Percentiles rank a stretch among this genome's conserved stretches.
phyloP scores from a whole-genome alignment of 2,888 invertebrate species.

The Apeira syringaria region DNA sequence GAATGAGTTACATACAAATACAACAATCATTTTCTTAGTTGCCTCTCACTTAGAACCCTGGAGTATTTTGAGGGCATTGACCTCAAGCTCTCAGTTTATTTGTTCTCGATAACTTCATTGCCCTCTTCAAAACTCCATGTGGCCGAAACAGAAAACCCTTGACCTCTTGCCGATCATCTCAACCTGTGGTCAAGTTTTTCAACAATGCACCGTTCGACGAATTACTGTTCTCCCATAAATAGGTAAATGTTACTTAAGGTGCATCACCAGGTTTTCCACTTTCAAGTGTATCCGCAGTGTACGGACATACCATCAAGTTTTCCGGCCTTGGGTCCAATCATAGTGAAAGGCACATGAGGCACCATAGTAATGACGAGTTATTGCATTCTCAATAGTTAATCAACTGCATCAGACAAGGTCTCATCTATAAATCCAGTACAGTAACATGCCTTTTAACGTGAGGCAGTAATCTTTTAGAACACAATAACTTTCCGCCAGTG shows the following conservation, averaged over 20 bases:
- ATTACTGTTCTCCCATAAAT: slow-evolving; percentile 40
- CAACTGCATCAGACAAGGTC: slow-evolving; percentile 66
- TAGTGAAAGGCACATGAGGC: slow-evolving; percentile 84
- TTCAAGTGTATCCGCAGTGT: slow-evolving; percentile 76
- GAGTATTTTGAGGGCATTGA: slow-evolving; percentile 73
- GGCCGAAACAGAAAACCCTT: slow-evolving; percentile 83
- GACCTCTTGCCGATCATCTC: slow-evolving; percentile 74
- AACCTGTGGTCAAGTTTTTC: slow-evolving; percentile 81
- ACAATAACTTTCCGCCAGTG: slow-evolving; percentile 90
- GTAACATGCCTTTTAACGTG: slow-evolving; percentile 75
- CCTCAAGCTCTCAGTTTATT: slow-evolving; percentile 27
- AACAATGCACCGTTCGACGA: slow-evolving; percentile 72
- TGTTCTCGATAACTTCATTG: slow-evolving; percentile 47
- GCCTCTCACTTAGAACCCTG: slow-evolving; percentile 83
- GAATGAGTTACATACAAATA: slow-evolving; percentile 76
- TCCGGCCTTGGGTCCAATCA: slow-evolving; percentile 81
- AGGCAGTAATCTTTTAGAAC: slow-evolving; percentile 80
- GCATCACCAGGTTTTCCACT: slow-evolving; percentile 84
- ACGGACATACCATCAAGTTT: slow-evolving; percentile 83
- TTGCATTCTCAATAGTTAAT: slow-evolving; percentile 75
- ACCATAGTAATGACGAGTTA: slow-evolving; percentile 82
- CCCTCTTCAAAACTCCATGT: slow-evolving; percentile 77
- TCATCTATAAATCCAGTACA: slow-evolving; percentile 75
- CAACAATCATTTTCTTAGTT: slow-evolving; percentile 54
- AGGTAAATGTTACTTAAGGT: slow-evolving; percentile 46